Conservation (phyloP, 1,140 invertebrate species). For the Trachymyrmex septentrionalis region DNA sequence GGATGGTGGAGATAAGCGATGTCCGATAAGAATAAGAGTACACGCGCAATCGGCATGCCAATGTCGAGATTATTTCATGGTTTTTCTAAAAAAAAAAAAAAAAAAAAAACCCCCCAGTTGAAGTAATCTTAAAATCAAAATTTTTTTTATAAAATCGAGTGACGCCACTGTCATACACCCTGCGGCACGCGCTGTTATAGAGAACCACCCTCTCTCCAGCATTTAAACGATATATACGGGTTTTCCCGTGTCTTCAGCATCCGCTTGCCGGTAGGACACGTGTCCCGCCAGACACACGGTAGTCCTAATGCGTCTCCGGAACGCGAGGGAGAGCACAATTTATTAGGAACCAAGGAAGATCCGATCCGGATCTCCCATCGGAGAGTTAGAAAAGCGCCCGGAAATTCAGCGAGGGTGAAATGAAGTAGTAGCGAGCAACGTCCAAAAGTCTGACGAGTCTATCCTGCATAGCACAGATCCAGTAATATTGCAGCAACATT, state of each 20-base stretch:
- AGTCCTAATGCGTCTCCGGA: conserved; percentile 63
- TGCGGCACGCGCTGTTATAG: conserved; percentile 73
- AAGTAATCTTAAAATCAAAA: not conserved
- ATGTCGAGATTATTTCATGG: not conserved
- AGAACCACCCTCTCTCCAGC: conserved; percentile 66
- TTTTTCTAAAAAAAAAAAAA: not conserved
- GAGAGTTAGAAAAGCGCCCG: conserved; percentile 49
- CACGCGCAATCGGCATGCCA: not conserved
- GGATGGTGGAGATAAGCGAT: conserved; percentile 13
- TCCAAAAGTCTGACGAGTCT: not conserved
- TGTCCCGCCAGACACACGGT: conserved; percentile 74
- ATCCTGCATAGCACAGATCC: not conserved
- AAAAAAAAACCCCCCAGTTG: too few relatives aligned
- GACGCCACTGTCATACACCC: conserved; percentile 71
- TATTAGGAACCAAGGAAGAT: conserved; percentile 61
- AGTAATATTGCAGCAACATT: too few relatives aligned
- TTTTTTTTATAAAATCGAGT: not conserved
- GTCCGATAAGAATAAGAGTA: not conserved
- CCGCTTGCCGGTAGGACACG: conserved; percentile 74
- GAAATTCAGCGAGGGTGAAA: conserved; percentile 41
- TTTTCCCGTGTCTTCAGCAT: conserved; percentile 63
- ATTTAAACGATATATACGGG: conserved; percentile 73
- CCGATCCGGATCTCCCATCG: conserved; percentile 50
- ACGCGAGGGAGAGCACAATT: conserved; percentile 59
- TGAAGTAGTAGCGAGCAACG: not conserved